These are phyloP conservation scores for Caenorhabditis remanei DNA, from an alignment of 1,140 invertebrate genomes.

Conservation along the genomic window DNA sequence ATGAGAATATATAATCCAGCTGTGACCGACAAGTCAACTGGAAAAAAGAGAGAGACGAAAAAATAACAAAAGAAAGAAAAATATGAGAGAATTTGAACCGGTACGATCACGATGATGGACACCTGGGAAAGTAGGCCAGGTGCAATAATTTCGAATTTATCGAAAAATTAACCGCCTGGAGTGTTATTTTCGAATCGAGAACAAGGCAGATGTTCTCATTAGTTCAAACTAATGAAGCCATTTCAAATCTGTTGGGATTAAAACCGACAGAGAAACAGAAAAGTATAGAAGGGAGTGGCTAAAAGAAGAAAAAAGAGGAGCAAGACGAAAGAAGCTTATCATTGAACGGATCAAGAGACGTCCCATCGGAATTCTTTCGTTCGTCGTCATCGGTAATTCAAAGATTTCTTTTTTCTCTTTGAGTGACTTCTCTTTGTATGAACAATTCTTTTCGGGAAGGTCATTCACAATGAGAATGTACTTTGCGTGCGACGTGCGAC, in stretches of 20 bases:
- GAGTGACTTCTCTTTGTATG: background rate
- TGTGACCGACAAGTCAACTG: constrained; percentile 34
- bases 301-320: background rate
- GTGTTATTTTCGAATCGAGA: background rate
- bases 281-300: background rate
- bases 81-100: constrained; percentile 4
- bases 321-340: constrained; percentile 24
- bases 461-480: constrained; percentile 37
- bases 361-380: constrained; percentile 36
- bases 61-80: constrained; percentile 16
- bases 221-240: background rate
- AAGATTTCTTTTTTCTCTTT: constrained; percentile 7
- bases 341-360: constrained; percentile 11
- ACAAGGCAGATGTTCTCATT: constrained; percentile 1
- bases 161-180: constrained; percentile 31
- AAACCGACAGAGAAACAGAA: background rate
- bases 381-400: constrained; percentile 6
- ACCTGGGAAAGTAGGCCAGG: constrained; percentile 27
- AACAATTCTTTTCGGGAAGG: constrained; percentile 22
- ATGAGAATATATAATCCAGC: constrained; percentile 31
- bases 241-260: background rate
- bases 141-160: constrained; percentile 5
- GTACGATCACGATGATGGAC: background rate
- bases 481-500: background rate
- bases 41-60: background rate